Evolutionary conservation across 1,140 invertebrate genomes (phyloP).

Genomic region (Caenorhabditis tropicalis): DNA sequence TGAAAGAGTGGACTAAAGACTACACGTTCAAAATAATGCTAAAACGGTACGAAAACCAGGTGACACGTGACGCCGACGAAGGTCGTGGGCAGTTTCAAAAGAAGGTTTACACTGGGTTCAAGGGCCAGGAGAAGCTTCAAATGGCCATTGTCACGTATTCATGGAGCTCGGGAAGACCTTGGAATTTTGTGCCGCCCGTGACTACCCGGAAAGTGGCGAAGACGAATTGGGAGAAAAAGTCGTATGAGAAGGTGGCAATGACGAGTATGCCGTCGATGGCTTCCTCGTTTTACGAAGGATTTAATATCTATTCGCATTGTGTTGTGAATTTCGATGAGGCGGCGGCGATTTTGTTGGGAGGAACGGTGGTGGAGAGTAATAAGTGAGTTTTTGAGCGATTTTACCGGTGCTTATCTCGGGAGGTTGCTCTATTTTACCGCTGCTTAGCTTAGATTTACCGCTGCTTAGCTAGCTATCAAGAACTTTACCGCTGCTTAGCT

Average conservation of each 20-base stretch:
- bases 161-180: background rate
- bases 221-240: constrained; percentile 19
- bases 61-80: background rate
- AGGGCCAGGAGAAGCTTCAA: background rate
- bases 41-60: background rate
- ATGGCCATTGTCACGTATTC: background rate
- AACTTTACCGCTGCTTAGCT: too few species aligned
- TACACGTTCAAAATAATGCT: constrained; percentile 2
- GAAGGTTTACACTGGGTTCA: background rate
- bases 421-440: too few species aligned
- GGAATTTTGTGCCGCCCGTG: constrained; percentile 10
- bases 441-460: too few species aligned
- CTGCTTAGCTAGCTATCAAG: background rate
- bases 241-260: constrained; percentile 22
- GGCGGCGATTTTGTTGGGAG: background rate
- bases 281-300: background rate
- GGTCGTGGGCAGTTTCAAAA: constrained; percentile 1
- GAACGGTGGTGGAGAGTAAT: background rate
- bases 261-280: constrained; percentile 7
- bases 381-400: background rate
- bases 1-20: background rate
- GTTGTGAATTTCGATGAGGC: constrained; percentile 7
- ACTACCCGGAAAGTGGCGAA: background rate
- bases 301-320: constrained; percentile 25
- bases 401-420: too few species aligned